phyloP scores from a whole-genome alignment of 2,888 invertebrate species.

The Oligia fasciuncula region DNA sequence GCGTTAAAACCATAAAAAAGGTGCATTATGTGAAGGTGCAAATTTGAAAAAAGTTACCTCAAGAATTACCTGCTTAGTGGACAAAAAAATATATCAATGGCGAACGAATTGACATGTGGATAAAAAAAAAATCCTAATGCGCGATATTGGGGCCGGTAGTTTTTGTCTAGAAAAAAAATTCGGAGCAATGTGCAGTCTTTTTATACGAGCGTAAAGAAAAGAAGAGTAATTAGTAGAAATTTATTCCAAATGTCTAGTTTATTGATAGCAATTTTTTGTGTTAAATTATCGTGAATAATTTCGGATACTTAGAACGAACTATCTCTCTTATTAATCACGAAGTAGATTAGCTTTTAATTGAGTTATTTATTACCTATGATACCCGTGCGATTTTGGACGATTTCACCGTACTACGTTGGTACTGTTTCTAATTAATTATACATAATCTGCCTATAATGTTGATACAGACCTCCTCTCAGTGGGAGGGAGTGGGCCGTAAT shows the following conservation, averaged over 20 bases:
- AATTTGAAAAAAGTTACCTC: conserved; percentile 79
- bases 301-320: not conserved
- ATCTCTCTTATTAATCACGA: conserved; percentile 42
- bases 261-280: conserved; percentile 30
- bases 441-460: not conserved
- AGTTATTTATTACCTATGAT: conserved; percentile 1
- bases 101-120: conserved; percentile 81
- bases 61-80: conserved; percentile 69
- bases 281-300: conserved; percentile 43
- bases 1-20: conserved; percentile 82
- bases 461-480: not conserved
- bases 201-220: conserved; percentile 34
- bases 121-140: conserved; percentile 78
- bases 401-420: not conserved
- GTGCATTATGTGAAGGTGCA: conserved; percentile 80
- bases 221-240: conserved; percentile 46
- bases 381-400: not conserved
- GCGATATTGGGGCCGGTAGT: conserved; percentile 76
- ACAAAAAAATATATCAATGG: conserved; percentile 77
- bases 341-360: conserved; percentile 14
- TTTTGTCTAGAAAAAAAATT: conserved; percentile 50
- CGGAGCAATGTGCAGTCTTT: conserved; percentile 42
- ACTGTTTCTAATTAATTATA: not conserved
- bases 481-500: not conserved
- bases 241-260: conserved; percentile 9